These are phyloP conservation scores for Xerus inauris DNA, from an alignment of 2,113 vertebrate genomes.

Conservation along the genomic window DNA sequence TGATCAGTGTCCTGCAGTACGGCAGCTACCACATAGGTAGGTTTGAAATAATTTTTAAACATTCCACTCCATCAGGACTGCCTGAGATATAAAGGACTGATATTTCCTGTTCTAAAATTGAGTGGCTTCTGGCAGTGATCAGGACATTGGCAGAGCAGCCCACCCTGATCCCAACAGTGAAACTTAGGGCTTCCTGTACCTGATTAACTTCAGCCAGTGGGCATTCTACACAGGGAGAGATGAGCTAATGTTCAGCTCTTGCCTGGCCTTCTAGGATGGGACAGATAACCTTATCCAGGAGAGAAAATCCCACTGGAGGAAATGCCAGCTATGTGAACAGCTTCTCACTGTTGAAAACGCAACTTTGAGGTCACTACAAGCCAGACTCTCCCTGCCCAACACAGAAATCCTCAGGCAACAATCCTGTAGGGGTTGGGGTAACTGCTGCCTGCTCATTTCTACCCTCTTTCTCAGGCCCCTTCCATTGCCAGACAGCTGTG, in stretches of 20 bases:
- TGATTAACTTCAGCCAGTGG: neutral
- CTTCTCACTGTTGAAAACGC: neutral
- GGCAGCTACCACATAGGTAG: neutral
- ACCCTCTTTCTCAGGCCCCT: neutral
- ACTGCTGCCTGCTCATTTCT: neutral
- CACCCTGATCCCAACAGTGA: neutral
- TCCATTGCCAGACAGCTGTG: neutral
- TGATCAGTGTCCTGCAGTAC: neutral
- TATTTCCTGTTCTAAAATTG: neutral
- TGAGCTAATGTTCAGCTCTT: neutral
- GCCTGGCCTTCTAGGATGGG: neutral
- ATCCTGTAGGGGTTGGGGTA: too few species aligned
- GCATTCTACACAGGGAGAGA: neutral
- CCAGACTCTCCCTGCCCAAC: neutral
- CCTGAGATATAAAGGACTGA: neutral
- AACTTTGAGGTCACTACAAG: neutral
- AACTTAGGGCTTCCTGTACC: neutral
- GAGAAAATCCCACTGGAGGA: neutral
- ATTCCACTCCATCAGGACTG: neutral
- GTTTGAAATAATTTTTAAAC: conserved; percentile 13
- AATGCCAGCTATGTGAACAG: neutral
- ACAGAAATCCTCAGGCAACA: neutral
- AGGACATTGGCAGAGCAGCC: neutral
- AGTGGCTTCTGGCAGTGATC: neutral
- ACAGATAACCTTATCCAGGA: neutral